phyloP scores from a whole-genome alignment of 2,888 invertebrate species.

The Diaphora mendica region DNA sequence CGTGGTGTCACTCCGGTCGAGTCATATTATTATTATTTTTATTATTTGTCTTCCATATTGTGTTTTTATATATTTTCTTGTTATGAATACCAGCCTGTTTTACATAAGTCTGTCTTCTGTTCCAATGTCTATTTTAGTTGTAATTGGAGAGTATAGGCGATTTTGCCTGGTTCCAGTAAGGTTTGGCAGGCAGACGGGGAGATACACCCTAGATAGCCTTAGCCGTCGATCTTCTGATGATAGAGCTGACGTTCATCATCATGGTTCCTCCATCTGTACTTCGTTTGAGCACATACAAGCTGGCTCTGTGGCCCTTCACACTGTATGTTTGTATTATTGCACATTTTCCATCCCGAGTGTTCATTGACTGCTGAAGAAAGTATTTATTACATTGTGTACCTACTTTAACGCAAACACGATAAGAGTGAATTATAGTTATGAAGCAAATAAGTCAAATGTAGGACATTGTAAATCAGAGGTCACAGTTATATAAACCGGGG shows the following conservation, averaged over 20 bases:
- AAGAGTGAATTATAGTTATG: constrained; percentile 10
- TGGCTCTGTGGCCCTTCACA: not conserved
- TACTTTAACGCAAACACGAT: constrained; percentile 10
- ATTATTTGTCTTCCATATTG: no score
- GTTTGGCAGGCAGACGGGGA: no score
- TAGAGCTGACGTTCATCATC: not conserved
- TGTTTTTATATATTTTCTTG: not conserved
- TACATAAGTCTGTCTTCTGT: not conserved
- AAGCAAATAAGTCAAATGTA: constrained; percentile 47
- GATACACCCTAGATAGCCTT: no score
- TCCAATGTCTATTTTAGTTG: not conserved
- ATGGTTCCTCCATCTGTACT: no score
- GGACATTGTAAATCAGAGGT: constrained; percentile 50
- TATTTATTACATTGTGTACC: constrained; percentile 7
- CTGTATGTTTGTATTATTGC: not conserved
- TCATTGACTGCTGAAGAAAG: not conserved
- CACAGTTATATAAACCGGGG: constrained; percentile 41
- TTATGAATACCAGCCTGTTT: not conserved
- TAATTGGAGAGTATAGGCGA: no score
- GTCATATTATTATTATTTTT: no score
- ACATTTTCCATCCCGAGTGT: not conserved
- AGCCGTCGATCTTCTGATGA: no score
- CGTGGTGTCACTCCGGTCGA: no score
- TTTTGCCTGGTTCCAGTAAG: no score
- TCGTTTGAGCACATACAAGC: not conserved